Base-by-base conservation (phyloP, 1,140 invertebrate species). In the Bombus picipes region DNA sequence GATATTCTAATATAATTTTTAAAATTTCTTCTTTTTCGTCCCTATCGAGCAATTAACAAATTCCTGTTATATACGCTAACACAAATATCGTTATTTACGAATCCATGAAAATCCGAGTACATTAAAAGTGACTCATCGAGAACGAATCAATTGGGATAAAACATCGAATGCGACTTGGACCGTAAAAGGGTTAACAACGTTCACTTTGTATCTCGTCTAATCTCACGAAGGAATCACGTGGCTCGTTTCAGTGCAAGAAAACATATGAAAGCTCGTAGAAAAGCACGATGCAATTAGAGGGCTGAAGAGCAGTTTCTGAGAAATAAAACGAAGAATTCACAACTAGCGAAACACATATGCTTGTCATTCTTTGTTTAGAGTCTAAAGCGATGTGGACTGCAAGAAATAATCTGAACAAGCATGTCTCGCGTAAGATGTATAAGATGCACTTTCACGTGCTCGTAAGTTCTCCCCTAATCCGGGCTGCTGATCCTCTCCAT, bases 201-300 rank as follows among this genome's bases (percentile, higher is more conserved):
- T 25, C 43, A 25, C 43, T 47, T 25, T 75, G 73, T 75, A 34
- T 25, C 73, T 22, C 72, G n/a, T 53, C 22, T 75, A 53, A 75
- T 75, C 73, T 75, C 32, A 25, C 22, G 32, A 75, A 32, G 32
- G n/a, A 53, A 75, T 75, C 73, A n/a, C 41, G 43, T 34, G 32
- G 41, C 43, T 53, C 8, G 32, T 25, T 22, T 34, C n/a, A 32
- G 5, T 12, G 32, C 22, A 34, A 53, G 43, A 34, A 75, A 75
- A 75, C 43, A 22, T 25, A n/a, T 75, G 73, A 41, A 75, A 75
- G 34, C 43, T 13, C 12, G 73, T 8, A 43, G 78, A 70, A 70
- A 80, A 80, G 43, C 43, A 5, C 18, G 78, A 37, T 6, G 41
- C 43, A 70, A 81, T 71, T 81, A 66, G 34, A 25, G 59, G 59